phyloP scores from a whole-genome alignment of 2,113 vertebrate genomes.

The Leptobrachium ailaonicum region DNA sequence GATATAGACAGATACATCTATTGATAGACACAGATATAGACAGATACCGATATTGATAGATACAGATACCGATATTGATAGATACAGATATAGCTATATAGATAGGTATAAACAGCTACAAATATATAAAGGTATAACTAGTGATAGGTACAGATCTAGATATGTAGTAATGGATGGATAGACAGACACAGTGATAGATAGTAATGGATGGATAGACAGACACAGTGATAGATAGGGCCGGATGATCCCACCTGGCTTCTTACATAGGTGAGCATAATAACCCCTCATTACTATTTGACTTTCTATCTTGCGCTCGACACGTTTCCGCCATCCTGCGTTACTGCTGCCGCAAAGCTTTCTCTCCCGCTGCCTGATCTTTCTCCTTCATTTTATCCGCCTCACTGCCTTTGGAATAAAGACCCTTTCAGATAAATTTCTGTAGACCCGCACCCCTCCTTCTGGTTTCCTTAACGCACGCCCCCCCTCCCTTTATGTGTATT shows the following conservation, averaged over 20 bases:
- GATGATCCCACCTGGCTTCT: not conserved
- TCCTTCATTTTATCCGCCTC: conserved; percentile 63
- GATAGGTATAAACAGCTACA: too few species aligned
- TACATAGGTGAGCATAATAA: not conserved
- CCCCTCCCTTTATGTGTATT: not conserved
- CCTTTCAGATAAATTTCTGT: conserved; percentile 56
- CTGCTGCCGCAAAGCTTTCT: not conserved
- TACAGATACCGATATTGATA: too few species aligned
- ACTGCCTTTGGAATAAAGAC: conserved; percentile 63
- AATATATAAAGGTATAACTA: too few species aligned
- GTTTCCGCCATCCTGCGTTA: not conserved
- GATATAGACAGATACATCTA: not conserved
- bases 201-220: not conserved
- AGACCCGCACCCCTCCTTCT: conserved; percentile 22
- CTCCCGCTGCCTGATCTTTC: conserved; percentile 27
- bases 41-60: too few species aligned
- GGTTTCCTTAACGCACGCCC: not conserved
- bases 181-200: too few species aligned
- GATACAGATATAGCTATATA: too few species aligned
- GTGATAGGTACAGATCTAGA: too few species aligned
- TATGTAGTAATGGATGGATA: too few species aligned
- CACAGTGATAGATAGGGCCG: not conserved
- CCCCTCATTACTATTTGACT: not conserved
- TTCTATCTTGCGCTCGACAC: not conserved
- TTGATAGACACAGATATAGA: too few species aligned